Conservation (phyloP, 1,140 invertebrate species). For the Cotesia chilonis region DNA sequence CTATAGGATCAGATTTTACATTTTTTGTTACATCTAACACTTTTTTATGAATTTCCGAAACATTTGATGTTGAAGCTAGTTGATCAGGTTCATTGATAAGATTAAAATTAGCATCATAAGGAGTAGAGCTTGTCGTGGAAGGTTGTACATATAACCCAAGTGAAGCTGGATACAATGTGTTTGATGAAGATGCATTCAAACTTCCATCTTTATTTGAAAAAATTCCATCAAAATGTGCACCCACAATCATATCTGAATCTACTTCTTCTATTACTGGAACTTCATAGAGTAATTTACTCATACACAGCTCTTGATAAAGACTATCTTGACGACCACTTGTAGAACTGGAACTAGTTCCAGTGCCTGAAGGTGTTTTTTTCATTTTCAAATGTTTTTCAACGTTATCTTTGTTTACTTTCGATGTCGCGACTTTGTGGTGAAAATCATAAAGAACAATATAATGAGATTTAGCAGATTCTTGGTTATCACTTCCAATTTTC, state of each 20-base stretch:
- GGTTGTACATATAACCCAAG: constrained; percentile 50
- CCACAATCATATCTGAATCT: constrained; percentile 56
- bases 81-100: constrained; percentile 56
- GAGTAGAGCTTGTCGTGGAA: constrained; percentile 23
- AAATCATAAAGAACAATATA: constrained; percentile 71
- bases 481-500: constrained; percentile 58
- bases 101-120: constrained; percentile 56
- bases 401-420: constrained; percentile 51
- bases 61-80: constrained; percentile 61
- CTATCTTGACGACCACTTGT: constrained; percentile 60
- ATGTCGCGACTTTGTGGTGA: constrained; percentile 59
- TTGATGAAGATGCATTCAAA: constrained; percentile 58
- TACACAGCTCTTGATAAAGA: constrained; percentile 61
- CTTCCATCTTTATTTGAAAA: constrained; percentile 46
- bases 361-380: constrained; percentile 62
- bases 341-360: constrained; percentile 63
- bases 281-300: constrained; percentile 62
- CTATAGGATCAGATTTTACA: constrained; percentile 57
- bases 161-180: constrained; percentile 53
- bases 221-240: constrained; percentile 54
- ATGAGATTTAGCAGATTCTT: constrained; percentile 53
- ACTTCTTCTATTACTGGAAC: constrained; percentile 63
- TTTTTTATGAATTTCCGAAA: constrained; percentile 54
- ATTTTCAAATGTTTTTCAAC: constrained; percentile 54
- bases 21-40: constrained; percentile 51